A percentile compares a stretch with the other conserved stretches of the same genome.
phyloP scores from a whole-genome alignment of 2,113 vertebrate species.

The Tamias sibiricus region DNA sequence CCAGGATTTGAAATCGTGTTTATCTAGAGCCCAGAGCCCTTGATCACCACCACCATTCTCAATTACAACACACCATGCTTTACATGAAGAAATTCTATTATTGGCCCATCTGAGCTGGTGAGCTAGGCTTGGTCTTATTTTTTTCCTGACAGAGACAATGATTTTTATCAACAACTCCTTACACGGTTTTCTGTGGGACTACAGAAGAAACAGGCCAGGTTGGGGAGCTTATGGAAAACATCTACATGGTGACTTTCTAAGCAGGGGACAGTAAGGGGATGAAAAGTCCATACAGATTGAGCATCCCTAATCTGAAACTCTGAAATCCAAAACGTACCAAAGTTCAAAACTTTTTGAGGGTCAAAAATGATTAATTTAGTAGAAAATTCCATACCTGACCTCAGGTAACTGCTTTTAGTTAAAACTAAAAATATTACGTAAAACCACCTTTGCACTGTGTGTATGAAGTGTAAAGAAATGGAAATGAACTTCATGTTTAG shows the following conservation, averaged over 20 bases:
- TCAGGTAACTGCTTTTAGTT: background rate
- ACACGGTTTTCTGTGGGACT: background rate
- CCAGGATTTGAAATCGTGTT: background rate
- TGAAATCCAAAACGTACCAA: background rate
- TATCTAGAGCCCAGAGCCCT: background rate
- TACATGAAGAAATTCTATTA: background rate
- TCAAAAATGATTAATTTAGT: background rate
- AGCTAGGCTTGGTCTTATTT: background rate
- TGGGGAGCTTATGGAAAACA: background rate
- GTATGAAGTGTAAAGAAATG: background rate
- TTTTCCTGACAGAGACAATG: background rate
- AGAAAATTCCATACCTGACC: background rate
- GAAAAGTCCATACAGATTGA: background rate
- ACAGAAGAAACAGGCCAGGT: background rate
- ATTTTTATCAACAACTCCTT: background rate
- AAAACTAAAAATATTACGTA: background rate
- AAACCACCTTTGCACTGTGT: background rate
- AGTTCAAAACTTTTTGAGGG: background rate
- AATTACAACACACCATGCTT: background rate
- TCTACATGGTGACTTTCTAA: background rate
- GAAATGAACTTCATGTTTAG: background rate
- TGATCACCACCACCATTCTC: background rate
- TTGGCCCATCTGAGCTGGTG: background rate
- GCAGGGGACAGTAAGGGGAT: conserved; percentile 2
- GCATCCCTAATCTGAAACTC: background rate